Base-by-base conservation (phyloP, 2,113 vertebrate genomes). In the Ailurus styani region DNA sequence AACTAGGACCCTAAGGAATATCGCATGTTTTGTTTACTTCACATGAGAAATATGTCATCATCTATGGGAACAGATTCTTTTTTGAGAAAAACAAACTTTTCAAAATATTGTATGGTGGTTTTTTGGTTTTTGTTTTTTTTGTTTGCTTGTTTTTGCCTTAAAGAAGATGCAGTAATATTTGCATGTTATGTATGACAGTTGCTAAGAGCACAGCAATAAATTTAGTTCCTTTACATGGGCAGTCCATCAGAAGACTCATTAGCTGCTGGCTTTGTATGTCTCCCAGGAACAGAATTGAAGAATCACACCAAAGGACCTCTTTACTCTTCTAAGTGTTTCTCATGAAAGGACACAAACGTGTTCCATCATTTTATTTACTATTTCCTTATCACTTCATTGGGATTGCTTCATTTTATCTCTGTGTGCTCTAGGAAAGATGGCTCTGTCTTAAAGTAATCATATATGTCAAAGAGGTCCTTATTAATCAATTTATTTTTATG, bases 171-270 rank as follows among this genome's bases (percentile, higher is more conserved):
- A 82, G 34, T 62, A 95, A 34, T 31, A 77, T 57, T 34, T 91
- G 11, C 42, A 95, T 91, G 40, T 21, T 95, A n/a, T 9, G 3
- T 23, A 12, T 17, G 55, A 79, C 27, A 77, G 4, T 54, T 87
- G 42, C 34, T 87, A 45, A 87, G 25, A 96, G 7, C 40, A 79
- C 13, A 87, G 6, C 64, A 42, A 91, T 47, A 95, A 96, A 94
- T 89, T 68, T 90, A 27, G 73, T 66, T 90, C 75, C 85, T 96
- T 93, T 29, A 21, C 85, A 94, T 93, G 84, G 64, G 68, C 75
- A 87, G 8, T 90, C 86, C 87, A 78, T 94, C 64, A 72, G 47
- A 66, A 75, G 40, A 72, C 47, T 90, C 79, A 34, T 87, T 85
- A 54, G 70, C 91, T 57, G 5, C 34, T 93, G 88, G 29, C 11